Evolutionary conservation across 2,113 vertebrate species (phyloP).

Genomic region (Pteruthius melanotis): DNA sequence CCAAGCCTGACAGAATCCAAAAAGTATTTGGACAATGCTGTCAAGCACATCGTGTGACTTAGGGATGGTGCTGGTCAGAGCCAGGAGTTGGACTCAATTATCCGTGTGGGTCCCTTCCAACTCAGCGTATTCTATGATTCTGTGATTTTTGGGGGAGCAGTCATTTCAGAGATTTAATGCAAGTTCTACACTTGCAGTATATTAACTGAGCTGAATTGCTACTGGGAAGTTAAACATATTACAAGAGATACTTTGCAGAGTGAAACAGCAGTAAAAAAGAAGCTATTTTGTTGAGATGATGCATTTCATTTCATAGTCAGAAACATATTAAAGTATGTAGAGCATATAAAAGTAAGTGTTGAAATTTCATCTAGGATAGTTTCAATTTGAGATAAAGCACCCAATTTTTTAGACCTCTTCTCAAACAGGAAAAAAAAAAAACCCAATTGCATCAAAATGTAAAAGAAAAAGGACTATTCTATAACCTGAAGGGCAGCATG

Average conservation of each 20-base stretch:
- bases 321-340: slow-evolving; percentile 13
- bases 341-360: slow-evolving; percentile 33
- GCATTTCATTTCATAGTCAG: slow-evolving; percentile 29
- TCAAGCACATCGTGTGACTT: no score
- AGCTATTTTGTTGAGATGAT: slow-evolving; percentile 30
- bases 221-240: slow-evolving; percentile 48
- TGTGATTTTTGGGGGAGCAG: not conserved
- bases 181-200: not conserved
- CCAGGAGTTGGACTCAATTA: not conserved
- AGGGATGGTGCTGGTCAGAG: not conserved
- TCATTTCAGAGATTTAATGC: not conserved
- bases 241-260: not conserved
- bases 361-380: slow-evolving; percentile 11
- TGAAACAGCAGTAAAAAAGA: slow-evolving; percentile 27
- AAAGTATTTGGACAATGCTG: not conserved
- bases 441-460: not conserved
- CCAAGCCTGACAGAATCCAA: not conserved
- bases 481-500: not conserved
- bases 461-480: not conserved
- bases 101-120: not conserved
- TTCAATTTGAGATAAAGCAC: slow-evolving; percentile 29
- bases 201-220: slow-evolving; percentile 42
- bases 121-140: not conserved
- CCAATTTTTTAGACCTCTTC: not conserved
- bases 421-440: not conserved